phyloP scores from a whole-genome alignment of 2,113 vertebrate species.

The Redunca redunca region DNA sequence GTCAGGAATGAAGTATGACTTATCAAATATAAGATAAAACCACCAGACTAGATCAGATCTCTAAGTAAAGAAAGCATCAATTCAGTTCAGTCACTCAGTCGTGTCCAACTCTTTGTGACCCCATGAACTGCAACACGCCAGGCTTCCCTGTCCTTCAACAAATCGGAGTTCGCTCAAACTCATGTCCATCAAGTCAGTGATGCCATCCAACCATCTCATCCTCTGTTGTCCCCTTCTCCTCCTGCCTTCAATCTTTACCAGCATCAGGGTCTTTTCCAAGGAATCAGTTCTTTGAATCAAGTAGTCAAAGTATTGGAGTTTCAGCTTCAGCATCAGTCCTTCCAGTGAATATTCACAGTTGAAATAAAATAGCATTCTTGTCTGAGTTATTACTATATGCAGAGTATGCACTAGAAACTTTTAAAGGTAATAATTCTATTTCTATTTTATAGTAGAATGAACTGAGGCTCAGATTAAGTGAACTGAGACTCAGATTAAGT shows the following conservation, averaged over 20 bases:
- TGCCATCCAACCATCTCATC: not conserved
- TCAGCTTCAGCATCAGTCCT: not conserved
- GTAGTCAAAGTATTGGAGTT: not conserved
- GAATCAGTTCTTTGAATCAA: not conserved
- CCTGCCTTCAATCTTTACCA: not conserved
- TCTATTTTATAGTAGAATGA: not conserved
- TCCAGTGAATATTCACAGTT: not conserved
- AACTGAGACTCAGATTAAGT: not conserved
- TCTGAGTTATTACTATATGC: not conserved
- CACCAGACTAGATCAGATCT: not conserved
- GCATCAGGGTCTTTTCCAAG: not conserved
- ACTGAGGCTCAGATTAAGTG: not conserved
- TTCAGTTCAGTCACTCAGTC: not conserved
- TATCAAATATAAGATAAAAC: not conserved
- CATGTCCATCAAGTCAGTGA: not conserved
- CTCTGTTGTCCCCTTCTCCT: not conserved
- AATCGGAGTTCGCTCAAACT: not conserved
- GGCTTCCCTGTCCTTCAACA: not conserved
- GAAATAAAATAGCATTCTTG: not conserved
- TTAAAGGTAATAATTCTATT: not conserved
- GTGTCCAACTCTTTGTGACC: not conserved
- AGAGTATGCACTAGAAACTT: not conserved
- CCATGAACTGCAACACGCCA: not conserved
- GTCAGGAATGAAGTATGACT: not conserved
- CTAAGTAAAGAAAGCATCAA: not conserved